Evolutionary conservation across 2,113 vertebrate species (phyloP).

Genomic region (Sapajus apella): DNA sequence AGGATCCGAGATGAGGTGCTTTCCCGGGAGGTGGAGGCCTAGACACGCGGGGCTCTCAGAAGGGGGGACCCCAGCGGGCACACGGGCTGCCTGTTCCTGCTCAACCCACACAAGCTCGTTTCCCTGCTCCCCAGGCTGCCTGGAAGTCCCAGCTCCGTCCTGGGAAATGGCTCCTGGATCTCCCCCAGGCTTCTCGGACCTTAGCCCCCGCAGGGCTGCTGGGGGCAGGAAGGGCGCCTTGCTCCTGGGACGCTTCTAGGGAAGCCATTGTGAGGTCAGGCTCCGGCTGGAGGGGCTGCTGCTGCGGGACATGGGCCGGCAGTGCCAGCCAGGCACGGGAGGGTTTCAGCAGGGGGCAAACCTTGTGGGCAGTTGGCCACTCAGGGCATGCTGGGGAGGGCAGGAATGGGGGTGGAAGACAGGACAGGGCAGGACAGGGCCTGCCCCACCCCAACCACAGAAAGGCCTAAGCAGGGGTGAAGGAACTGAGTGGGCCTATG

Average conservation of each 20-base stretch:
- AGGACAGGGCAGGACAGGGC: no score
- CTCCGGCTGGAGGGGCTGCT: accelerated
- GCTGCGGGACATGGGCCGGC: background rate
- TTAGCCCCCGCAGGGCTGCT: background rate
- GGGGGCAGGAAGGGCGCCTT: background rate
- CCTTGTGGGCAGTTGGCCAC: background rate
- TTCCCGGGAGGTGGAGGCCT: background rate
- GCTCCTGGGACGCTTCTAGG: background rate
- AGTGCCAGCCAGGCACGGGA: accelerated
- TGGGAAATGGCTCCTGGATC: background rate
- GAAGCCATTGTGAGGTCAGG: background rate
- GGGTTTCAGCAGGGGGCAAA: no score
- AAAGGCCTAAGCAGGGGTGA: background rate
- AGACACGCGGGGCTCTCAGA: accelerated
- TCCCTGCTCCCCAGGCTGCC: background rate
- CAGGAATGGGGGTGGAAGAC: background rate
- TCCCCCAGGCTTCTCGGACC: background rate
- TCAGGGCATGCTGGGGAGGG: background rate
- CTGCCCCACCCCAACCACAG: background rate
- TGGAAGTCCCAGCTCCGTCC: no score
- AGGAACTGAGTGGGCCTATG: background rate
- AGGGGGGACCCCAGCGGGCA: background rate
- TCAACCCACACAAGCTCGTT: accelerated
- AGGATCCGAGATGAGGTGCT: accelerated
- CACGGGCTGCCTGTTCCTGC: accelerated